Percentiles rank a stretch among this genome's conserved stretches.
These are phyloP conservation scores for Leptinotarsa peninsularis DNA, from an alignment of 2,888 invertebrate genomes.

Conservation along the genomic window DNA sequence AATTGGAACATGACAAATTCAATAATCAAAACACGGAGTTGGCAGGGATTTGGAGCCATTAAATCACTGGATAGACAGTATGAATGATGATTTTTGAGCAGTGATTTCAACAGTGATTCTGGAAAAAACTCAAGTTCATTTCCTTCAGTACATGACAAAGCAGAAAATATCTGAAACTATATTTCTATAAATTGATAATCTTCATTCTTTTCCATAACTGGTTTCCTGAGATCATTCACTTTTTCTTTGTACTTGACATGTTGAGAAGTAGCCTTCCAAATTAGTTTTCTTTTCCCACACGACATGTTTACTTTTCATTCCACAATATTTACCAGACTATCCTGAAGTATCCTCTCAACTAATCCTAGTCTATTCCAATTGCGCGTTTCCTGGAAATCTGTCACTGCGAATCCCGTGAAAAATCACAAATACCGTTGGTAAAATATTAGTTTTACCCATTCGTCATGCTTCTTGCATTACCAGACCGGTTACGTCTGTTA, in stretches of 20 bases:
- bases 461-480: slow-evolving; percentile 25
- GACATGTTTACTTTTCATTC: not conserved
- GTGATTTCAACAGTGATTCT: not conserved
- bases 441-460: slow-evolving; percentile 26
- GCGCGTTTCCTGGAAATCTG: not conserved
- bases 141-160: too few relatives aligned
- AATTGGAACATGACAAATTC: slow-evolving; percentile 18
- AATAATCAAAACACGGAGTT: slow-evolving; percentile 14
- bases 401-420: slow-evolving; percentile 16
- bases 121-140: not conserved
- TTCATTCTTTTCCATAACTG: too few relatives aligned
- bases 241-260: too few relatives aligned
- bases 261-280: too few relatives aligned
- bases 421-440: slow-evolving; percentile 22
- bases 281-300: not conserved
- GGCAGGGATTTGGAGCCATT: not conserved
- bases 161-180: too few relatives aligned
- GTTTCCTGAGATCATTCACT: too few relatives aligned
- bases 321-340: not conserved
- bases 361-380: not conserved
- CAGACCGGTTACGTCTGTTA: slow-evolving; percentile 21
- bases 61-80: not conserved
- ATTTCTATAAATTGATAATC: too few relatives aligned
- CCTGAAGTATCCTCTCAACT: not conserved
- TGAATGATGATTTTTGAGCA: not conserved